Conservation (phyloP, 2,888 invertebrate species). For the Iselma pallidipennis region DNA sequence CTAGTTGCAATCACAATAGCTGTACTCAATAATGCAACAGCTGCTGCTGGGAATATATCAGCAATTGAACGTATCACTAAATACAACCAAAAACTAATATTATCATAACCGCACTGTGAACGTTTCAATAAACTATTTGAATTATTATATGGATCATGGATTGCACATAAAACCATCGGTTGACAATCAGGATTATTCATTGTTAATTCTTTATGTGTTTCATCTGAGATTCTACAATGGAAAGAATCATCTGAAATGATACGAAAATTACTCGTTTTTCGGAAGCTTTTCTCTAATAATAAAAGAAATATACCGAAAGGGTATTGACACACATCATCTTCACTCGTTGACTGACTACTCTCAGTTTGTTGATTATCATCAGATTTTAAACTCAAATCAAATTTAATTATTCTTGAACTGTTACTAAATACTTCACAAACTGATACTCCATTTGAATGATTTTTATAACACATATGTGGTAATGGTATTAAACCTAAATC, state of each 20-base stretch:
- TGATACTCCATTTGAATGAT: slow-evolving; percentile 42
- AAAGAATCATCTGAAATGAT: slow-evolving; percentile 58
- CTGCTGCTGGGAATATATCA: slow-evolving; percentile 77
- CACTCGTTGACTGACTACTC: slow-evolving; percentile 49
- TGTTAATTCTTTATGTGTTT: slow-evolving; percentile 48
- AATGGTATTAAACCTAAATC: slow-evolving; percentile 35
- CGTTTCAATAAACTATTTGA: slow-evolving; percentile 68
- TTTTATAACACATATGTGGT: slow-evolving; percentile 64
- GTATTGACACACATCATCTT: slow-evolving; percentile 67
- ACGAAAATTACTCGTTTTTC: neutral
- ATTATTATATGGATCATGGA: slow-evolving; percentile 71
- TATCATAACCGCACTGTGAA: slow-evolving; percentile 74
- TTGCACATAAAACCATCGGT: slow-evolving; percentile 71
- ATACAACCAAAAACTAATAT: slow-evolving; percentile 72
- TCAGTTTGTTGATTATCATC: slow-evolving; percentile 28
- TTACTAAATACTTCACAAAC: slow-evolving; percentile 67
- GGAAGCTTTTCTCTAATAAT: too few relatives aligned
- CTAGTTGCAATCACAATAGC: slow-evolving; percentile 82
- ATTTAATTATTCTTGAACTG: slow-evolving; percentile 58
- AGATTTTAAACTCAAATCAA: slow-evolving; percentile 61
- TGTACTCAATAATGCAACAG: slow-evolving; percentile 70
- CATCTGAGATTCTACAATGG: slow-evolving; percentile 66
- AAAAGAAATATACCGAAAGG: slow-evolving; percentile 56
- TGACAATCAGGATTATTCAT: slow-evolving; percentile 57
- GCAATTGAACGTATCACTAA: slow-evolving; percentile 69